Evolutionary conservation across 2,888 invertebrate genomes (phyloP).

Genomic region (Leucophenga maculata): DNA sequence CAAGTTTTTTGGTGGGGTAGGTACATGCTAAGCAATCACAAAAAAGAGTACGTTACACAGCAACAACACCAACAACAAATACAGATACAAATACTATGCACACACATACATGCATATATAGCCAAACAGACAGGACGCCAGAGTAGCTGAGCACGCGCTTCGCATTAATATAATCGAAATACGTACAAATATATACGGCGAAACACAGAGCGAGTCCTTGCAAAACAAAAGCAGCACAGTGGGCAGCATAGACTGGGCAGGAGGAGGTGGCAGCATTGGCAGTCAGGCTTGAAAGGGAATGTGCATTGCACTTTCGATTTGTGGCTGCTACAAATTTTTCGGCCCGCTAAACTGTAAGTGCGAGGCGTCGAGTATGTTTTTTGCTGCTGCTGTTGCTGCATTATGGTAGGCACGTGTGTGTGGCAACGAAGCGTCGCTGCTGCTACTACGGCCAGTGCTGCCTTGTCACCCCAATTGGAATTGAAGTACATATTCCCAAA

Average conservation of each 20-base stretch:
- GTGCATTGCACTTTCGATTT: constrained; percentile 59
- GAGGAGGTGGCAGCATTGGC: too few relatives aligned
- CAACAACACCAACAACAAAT: constrained; percentile 32
- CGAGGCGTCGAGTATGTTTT: neutral
- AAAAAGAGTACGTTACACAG: too few relatives aligned
- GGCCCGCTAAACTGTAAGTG: neutral
- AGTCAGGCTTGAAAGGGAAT: constrained; percentile 60
- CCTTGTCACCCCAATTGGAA: constrained; percentile 58
- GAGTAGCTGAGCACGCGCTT: constrained; percentile 47
- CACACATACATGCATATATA: constrained; percentile 38
- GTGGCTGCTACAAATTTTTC: constrained; percentile 35
- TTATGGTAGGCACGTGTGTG: constrained; percentile 65
- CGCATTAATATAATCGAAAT: constrained; percentile 64
- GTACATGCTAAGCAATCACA: constrained; percentile 46
- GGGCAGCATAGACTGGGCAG: neutral
- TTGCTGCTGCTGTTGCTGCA: constrained; percentile 48
- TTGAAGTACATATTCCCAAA: constrained; percentile 57
- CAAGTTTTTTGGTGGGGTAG: constrained; percentile 71
- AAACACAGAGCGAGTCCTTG: too few relatives aligned
- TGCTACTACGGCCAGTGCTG: constrained; percentile 18
- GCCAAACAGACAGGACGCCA: constrained; percentile 33
- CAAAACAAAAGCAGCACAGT: neutral
- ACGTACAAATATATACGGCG: constrained; percentile 45
- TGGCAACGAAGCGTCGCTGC: constrained; percentile 43
- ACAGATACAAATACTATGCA: constrained; percentile 18